Percentiles rank a stretch among this genome's conserved stretches.
Conservation (phyloP, 2,113 vertebrate species). For the Acrocephalus arundinaceus region DNA sequence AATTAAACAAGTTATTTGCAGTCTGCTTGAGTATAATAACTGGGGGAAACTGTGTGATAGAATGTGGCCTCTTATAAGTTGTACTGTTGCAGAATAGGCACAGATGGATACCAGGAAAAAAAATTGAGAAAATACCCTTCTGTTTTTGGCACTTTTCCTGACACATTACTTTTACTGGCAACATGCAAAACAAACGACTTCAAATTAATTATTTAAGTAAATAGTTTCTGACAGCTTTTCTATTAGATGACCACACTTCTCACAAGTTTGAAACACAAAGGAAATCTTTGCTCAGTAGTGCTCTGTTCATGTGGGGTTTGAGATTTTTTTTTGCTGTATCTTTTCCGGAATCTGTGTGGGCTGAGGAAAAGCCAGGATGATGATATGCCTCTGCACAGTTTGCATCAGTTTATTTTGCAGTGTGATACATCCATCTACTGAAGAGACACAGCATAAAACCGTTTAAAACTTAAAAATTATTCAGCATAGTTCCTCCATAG, state of each 20-base stretch:
- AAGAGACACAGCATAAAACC: not conserved
- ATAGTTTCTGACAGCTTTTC: not conserved
- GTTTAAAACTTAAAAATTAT: not conserved
- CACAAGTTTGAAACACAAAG: not conserved
- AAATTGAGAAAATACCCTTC: not conserved
- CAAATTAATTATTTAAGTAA: not conserved
- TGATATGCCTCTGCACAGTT: not conserved
- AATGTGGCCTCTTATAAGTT: not conserved
- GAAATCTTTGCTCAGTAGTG: not conserved
- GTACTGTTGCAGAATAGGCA: not conserved
- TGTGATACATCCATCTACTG: not conserved
- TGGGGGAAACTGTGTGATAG: not conserved
- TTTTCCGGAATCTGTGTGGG: not conserved
- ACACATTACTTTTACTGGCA: not conserved
- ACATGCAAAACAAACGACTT: not conserved
- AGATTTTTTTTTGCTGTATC: not conserved
- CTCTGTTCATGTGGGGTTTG: not conserved
- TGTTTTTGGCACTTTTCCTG: not conserved
- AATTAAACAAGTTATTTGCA: not conserved
- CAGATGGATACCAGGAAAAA: not conserved
- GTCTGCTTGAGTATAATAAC: not conserved
- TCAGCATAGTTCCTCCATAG: rapidly evolving
- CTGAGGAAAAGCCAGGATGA: not conserved
- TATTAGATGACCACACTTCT: not conserved
- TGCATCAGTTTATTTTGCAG: not conserved